These are phyloP conservation scores for Ceyx melanurus DNA, from an alignment of 2,113 vertebrate genomes.

Conservation along the genomic window DNA sequence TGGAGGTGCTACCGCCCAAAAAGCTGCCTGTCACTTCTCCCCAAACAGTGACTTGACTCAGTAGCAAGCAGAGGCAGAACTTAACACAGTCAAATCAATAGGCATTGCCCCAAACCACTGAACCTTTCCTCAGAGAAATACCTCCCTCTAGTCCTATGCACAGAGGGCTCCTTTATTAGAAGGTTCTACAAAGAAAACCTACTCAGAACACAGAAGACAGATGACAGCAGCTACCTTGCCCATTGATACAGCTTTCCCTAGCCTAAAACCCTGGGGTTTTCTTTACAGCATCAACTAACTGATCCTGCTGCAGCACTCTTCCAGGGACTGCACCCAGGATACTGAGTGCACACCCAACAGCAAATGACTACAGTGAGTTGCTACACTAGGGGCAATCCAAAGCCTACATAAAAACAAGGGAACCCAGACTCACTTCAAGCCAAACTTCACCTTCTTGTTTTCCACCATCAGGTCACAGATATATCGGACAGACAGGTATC, in stretches of 20 bases:
- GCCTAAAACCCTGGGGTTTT: not conserved
- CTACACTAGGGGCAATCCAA: not conserved
- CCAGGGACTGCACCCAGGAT: not conserved
- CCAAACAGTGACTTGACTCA: not conserved
- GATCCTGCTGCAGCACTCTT: not conserved
- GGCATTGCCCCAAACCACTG: not conserved
- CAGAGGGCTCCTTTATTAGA: not conserved
- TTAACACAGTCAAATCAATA: not conserved
- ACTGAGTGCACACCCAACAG: not conserved
- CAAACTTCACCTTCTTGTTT: slow-evolving; percentile 99
- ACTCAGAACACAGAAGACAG: not conserved
- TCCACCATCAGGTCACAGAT: slow-evolving; percentile 99
- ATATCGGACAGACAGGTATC: slow-evolving; percentile 92
- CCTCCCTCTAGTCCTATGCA: not conserved
- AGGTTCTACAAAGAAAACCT: not conserved
- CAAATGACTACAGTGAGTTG: not conserved
- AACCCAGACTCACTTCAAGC: slow-evolving; percentile 90
- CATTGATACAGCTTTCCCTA: not conserved
- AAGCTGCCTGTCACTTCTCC: not conserved
- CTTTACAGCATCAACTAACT: not conserved
- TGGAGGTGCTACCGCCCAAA: not conserved
- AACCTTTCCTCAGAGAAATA: not conserved
- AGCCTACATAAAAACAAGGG: not conserved
- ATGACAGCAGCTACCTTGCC: not conserved
- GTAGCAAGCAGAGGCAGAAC: not conserved